Evolutionary conservation across 2,113 vertebrate species (phyloP).

Genomic region (Sclerurus mexicanus): DNA sequence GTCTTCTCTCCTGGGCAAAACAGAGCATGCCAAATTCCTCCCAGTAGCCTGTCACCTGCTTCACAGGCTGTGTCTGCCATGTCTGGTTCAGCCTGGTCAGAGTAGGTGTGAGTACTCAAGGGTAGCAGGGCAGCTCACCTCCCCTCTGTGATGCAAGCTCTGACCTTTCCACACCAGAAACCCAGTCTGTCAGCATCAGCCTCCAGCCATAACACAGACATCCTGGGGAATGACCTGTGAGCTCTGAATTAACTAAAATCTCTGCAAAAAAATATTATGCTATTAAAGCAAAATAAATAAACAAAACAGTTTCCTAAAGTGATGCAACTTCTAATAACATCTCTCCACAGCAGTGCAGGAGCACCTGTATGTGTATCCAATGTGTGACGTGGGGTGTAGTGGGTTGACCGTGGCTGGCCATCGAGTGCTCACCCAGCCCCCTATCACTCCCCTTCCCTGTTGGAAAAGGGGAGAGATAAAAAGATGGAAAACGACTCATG

Average conservation of each 20-base stretch:
- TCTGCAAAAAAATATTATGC: background rate
- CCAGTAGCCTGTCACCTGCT: background rate
- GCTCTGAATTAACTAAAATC: background rate
- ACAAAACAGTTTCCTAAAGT: background rate
- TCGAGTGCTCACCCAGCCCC: no score
- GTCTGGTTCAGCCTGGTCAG: background rate
- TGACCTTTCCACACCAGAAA: background rate
- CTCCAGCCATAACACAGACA: background rate
- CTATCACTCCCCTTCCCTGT: no score
- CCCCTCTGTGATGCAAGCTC: accelerated
- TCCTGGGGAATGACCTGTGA: background rate
- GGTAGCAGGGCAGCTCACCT: background rate
- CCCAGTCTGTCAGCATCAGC: background rate
- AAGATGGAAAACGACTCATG: no score
- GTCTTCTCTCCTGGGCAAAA: background rate
- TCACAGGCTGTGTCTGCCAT: background rate
- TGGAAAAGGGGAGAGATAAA: no score
- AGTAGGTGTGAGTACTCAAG: accelerated
- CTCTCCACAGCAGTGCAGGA: background rate
- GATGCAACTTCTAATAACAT: background rate
- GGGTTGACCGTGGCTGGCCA: no score
- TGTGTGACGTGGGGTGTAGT: background rate
- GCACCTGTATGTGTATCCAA: background rate
- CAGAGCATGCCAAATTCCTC: background rate
- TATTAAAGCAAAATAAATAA: background rate